phyloP scores from a whole-genome alignment of 2,888 invertebrate species.

The Euphydryas editha region DNA sequence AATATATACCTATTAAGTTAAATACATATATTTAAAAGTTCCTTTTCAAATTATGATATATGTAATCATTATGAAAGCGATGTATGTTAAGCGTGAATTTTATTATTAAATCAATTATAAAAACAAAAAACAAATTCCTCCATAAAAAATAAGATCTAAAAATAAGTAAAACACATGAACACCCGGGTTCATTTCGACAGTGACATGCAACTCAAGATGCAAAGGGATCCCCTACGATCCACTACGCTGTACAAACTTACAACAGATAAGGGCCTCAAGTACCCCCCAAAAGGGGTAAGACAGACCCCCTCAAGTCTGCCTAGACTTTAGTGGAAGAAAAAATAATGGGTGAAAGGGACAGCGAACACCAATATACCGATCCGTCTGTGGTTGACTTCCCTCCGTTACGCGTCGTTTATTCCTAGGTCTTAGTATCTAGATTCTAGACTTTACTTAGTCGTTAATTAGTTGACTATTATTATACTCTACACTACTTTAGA shows the following conservation, averaged over 20 bases:
- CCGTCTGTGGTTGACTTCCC: constrained; percentile 47
- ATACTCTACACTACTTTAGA: neutral
- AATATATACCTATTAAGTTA: too few species aligned
- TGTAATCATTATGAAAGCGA: too few species aligned
- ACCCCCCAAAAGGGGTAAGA: constrained; percentile 83
- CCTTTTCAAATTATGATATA: too few species aligned
- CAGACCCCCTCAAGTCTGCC: constrained; percentile 72
- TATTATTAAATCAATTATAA: too few species aligned
- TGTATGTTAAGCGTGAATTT: too few species aligned
- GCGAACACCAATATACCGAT: constrained; percentile 53
- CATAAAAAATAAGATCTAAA: neutral
- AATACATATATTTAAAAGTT: too few species aligned
- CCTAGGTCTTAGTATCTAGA: constrained; percentile 33
- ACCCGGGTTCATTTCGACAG: constrained; percentile 52
- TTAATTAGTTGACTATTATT: constrained; percentile 25
- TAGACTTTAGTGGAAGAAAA: constrained; percentile 79
- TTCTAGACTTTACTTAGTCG: constrained; percentile 18
- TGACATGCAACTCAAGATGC: constrained; percentile 76
- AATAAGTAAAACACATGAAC: constrained; percentile 34
- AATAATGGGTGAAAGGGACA: constrained; percentile 68
- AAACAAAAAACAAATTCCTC: too few species aligned
- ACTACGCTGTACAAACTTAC: constrained; percentile 82
- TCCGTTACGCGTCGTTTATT: constrained; percentile 44
- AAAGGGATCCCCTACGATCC: constrained; percentile 80
- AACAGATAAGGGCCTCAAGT: constrained; percentile 80